Evolutionary conservation across 1,140 invertebrate genomes (phyloP), one percentile per base, ranked within the genome.

Genomic region (Andricus grossulariae): DNA sequence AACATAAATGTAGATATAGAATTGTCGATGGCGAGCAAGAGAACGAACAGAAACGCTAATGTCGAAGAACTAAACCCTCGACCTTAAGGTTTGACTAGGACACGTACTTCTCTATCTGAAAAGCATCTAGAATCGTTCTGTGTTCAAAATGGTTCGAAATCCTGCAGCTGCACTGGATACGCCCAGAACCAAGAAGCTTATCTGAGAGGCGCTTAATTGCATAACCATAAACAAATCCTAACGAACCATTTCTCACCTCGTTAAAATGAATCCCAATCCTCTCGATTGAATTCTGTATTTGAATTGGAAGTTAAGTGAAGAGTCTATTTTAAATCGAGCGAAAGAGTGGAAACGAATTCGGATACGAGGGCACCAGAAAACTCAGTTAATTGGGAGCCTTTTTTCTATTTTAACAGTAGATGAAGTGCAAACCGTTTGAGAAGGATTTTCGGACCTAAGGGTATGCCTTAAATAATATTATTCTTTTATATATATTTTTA

Each of bases 61-160:
- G 25, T 60, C 57, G 57, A 32, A 60, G 57, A 60, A 60, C 57
- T 60, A 25, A 32, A 60, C 57, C 19, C 57, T 60, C 13, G 21
- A 60, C 21, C 13, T 60, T 12, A 13, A 21, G 11, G 57, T 66
- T 66, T 66, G 57, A 32, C 57, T 25, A 66, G 25, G 25, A 32
- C 21, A 66, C 21, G 16, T 15, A 16, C 16, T 25, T 21, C 13
- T 66, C 13, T 57, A 39, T 21, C 25, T 39, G 12, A 66, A 66
- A 16, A 66, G 25, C 21, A 66, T 66, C 32, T 39, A 15, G 57
- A 66, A 54, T 54, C 2, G n/a, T 54, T 0, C 52, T 18, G 18
- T 10, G 52, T 54, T 54, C 18, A 45, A 54, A 66, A 66, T 39
- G 25, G 57, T 15, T 66, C 13, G 25, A 66, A 32, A 66, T 66